Base-by-base conservation (phyloP, 2,113 vertebrate genomes). In the Callipepla squamata region DNA sequence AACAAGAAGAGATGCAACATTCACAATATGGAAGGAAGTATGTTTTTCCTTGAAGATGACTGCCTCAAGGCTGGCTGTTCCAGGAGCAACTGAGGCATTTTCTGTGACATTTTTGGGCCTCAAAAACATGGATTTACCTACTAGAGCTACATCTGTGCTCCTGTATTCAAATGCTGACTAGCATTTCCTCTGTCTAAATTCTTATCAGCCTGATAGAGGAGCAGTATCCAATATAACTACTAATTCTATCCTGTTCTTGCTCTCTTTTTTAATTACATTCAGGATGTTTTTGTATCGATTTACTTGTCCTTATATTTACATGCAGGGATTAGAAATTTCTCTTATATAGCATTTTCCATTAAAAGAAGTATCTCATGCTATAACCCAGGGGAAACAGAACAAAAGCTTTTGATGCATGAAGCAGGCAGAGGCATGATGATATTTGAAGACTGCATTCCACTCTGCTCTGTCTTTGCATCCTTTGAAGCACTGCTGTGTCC, bases 271-370 rank as follows among this genome's bases (percentile, higher is more conserved):
- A 96, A 96, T 94, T 85, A 95, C 51, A 86, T 78, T 68, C 79
- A 53, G 57, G 47, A 85, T 90, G 58, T 88, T 95, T 91, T 91
- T 77, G 61, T 86, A 95, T 93, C 92, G 92, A 96, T 97, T 93
- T 91, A 47, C 53, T 76, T 93, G 82, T 25, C 72, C 93, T 79
- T 70, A 73, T 92, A 94, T 94, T 93, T 88, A 90, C 85, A 89
- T 87, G 42, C 45, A 88, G n/a, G 55, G 80, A 94, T 90, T 90
- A 94, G 66, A 93, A 96, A 88, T 82, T 68, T 47, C 57, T 87
- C 66, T 86, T 40, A 57, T 34, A 63, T 16, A 53, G 82, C 95
- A 91, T 81, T 95, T 94, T 93, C 87, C 77, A 77, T 90, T 95
- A 91, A 80, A 89, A 81, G 55, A 81, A 89, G 61, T 38, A 11